Base-by-base conservation (phyloP, 2,888 invertebrate genomes). In the Gryllus longicercus region DNA sequence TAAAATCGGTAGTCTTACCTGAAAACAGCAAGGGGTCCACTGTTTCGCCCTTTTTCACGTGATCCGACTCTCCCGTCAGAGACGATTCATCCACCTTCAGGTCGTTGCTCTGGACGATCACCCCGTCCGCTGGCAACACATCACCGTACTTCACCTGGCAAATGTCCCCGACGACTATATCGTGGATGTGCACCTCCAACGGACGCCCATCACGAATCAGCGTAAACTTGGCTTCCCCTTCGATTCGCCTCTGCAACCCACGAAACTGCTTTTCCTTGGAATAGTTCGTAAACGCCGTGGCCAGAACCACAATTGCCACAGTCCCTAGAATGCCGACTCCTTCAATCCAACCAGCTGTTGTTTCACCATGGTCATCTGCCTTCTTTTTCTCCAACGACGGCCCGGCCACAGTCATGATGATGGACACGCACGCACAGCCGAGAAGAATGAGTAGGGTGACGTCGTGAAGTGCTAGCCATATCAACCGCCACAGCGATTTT, bases 261-360 rank as follows among this genome's bases (percentile, higher is more conserved):
- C 91, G 87, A 85, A 92, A 92, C 85, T 92, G 92, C 84, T 89
- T 89, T 85, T 92, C 92, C 85, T 92, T 92, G 82, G 90, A 89
- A 87, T 90, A 92, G 85, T 92, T 91, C 86, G 92, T 92, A 85
- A 91, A 89, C 81, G 92, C 92, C 82, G 92, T 92, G 79, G 92
- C 91, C 83, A 92, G 85, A 78, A 92, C 91, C 80, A 92, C 91
- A 81, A 91, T 91, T 80, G 90, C 86, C 50, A 92, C 92, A 79
- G 92, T 91, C 77, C 91, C 87, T 81, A 92, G 86, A 85, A 92
- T 92, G 82, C 92, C 92, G 80, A 89, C 89, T 80, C 91, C 92
- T 85, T 92, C 92, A 81, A 92, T 92, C 92, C 92, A 92, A 10
- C 90, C 91, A 75, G 90, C 90, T 83, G 90, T 90, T 14, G 14